Evolutionary conservation across 2,888 invertebrate genomes (phyloP), one percentile per base, ranked within the genome.

Genomic region (Rhyacophila evoluta): DNA sequence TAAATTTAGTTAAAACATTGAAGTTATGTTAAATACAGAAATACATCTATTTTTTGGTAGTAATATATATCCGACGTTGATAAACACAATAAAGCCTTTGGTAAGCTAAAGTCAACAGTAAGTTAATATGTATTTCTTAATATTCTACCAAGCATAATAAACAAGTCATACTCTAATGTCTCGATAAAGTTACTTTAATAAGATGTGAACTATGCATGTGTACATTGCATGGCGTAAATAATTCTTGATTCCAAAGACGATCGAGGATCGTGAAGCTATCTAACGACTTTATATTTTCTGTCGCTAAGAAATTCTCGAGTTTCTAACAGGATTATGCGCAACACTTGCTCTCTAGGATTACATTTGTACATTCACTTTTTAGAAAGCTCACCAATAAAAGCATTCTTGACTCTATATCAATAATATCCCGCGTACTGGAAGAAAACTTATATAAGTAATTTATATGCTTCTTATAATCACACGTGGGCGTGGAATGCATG

Each of bases 371-470:
- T 55, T 55, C 55, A 55, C 55, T 55, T 55, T 55, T 55, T 55
- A 55, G 55, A 55, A 55, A 55, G 55, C 55, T 55, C 25, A 8
- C 55, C 55, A 55, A 55, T 55, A 55, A 55, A 19, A 19, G 55
- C 55, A 55, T 55, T 55, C 55, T 55, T 55, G 25, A 55, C 15
- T 55, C 15, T 5, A 1, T 10, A 55, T 55, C 15, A 25, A 55
- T 55, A 55, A 55, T 25, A 55, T 19, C 19, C 15, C 39, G 6
- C 39, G 15, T 15, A 39, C 39, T 39, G 39, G n/a, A 15, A 39
- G 39, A n/a, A 39, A 12, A 4, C 12, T 39, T 39, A 39, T 12
- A 39, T 39, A 39, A 39, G 39, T 39, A 8, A 6, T 25, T 19
- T 19, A 55, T 19, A 10, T 55, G 55, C 19, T 55, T 55, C 55